Conservation (phyloP, 1,140 invertebrate genomes). For the Olivierus martensii region DNA sequence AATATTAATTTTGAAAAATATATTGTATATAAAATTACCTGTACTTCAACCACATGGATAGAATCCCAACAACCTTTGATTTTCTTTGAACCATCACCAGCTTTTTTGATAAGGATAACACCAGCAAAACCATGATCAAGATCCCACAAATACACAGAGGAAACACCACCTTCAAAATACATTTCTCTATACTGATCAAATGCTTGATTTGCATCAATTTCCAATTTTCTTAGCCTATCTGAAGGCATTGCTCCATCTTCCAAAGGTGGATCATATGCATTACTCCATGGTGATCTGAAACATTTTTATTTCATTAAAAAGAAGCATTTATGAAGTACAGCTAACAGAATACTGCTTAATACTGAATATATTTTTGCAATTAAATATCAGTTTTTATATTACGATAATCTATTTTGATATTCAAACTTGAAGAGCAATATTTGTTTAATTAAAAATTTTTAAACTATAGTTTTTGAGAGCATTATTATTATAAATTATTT, state of each 20-base stretch:
- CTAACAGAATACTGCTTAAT: too few relatives aligned
- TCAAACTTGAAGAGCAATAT: too few relatives aligned
- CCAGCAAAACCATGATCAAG: constrained; percentile 98
- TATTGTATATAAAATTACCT: constrained; percentile 37
- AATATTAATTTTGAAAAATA: too few relatives aligned
- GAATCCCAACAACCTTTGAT: constrained; percentile 99
- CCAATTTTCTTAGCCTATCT: constrained; percentile 83
- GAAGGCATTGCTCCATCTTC: constrained; percentile 98
- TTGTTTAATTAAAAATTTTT: too few relatives aligned
- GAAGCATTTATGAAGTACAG: too few relatives aligned
- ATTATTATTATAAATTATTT: too few relatives aligned
- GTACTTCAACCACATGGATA: constrained; percentile 97
- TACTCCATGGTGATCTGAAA: constrained; percentile 93
- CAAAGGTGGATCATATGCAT: constrained; percentile 92
- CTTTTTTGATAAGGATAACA: constrained; percentile 98
- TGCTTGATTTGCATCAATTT: constrained; percentile 94
- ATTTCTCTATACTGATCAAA: constrained; percentile 99
- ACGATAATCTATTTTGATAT: too few relatives aligned
- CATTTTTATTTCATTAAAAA: too few relatives aligned
- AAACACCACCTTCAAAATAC: constrained; percentile 98
- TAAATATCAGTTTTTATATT: too few relatives aligned
- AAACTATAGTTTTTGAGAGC: too few relatives aligned
- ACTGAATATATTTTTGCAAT: too few relatives aligned
- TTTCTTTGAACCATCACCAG: constrained; percentile 81
- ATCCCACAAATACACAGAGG: constrained; percentile 99